These are phyloP conservation scores for Darevskia nairensis DNA, from an alignment of 2,797 vertebrate species.

Conservation along the genomic window DNA sequence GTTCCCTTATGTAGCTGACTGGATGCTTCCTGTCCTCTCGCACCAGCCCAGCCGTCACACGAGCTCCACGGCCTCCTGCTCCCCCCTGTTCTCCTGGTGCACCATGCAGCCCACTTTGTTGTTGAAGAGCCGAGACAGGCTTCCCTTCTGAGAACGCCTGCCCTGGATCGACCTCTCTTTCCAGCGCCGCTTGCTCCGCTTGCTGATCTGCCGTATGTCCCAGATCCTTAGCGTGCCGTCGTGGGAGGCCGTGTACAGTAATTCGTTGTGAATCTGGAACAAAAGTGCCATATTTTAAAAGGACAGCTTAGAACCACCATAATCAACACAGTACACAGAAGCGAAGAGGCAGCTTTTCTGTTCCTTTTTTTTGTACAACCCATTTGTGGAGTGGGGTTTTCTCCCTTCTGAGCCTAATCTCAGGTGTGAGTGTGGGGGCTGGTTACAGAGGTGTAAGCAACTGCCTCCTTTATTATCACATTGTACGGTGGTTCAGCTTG, in stretches of 20 bases:
- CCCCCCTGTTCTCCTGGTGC: conserved; percentile 57
- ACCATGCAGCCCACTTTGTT: conserved; percentile 80
- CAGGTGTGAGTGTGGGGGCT: background rate
- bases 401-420: background rate
- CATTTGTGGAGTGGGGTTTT: conserved; percentile 11
- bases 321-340: background rate
- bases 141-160: conserved; percentile 73
- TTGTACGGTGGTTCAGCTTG: too few relatives aligned
- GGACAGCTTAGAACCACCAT: accelerated
- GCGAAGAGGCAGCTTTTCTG: conserved; percentile 18
- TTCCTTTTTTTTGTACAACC: background rate
- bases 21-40: background rate
- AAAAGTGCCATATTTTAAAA: conserved; percentile 8
- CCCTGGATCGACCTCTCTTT: conserved; percentile 67
- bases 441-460: too few relatives aligned
- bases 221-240: conserved; percentile 81
- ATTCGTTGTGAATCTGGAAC: conserved; percentile 80
- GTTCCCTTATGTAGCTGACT: too few relatives aligned
- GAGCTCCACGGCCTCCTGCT: conserved; percentile 68
- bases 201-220: conserved; percentile 79
- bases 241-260: conserved; percentile 84
- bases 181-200: conserved; percentile 58
- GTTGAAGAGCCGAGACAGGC: conserved; percentile 80
- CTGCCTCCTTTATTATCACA: too few relatives aligned
- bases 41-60: conserved; percentile 51